Conservation (phyloP, 37 sponge, comb jelly and placozoan species). For the Oopsacas minuta region DNA sequence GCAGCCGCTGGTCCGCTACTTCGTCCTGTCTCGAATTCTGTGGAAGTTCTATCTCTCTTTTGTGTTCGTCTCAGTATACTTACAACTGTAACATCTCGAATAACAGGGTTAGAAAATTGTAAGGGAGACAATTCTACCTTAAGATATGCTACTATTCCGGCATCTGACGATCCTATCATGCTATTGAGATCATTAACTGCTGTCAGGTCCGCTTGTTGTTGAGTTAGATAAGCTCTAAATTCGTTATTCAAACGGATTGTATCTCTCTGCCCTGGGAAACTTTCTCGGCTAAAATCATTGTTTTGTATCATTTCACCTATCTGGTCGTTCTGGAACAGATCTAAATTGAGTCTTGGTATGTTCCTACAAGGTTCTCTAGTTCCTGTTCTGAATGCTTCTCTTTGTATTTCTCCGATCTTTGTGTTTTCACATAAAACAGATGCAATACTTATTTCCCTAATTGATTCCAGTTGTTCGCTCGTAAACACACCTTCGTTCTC, state of each 20-base stretch:
- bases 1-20: not conserved
- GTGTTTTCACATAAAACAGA: conserved; percentile 71
- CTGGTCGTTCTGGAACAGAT: not conserved
- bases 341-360: not conserved
- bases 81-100: not conserved
- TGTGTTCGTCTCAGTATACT: not conserved
- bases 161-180: not conserved
- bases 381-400: conserved; percentile 40
- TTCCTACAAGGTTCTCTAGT: not conserved
- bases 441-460: conserved; percentile 32
- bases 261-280: not conserved
- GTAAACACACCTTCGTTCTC: conserved; percentile 49
- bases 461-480: conserved; percentile 29
- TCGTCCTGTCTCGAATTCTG: not conserved
- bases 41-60: not conserved
- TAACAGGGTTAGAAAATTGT: not conserved
- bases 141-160: not conserved
- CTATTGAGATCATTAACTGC: not conserved
- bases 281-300: not conserved
- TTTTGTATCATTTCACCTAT: not conserved
- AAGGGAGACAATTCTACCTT: not conserved
- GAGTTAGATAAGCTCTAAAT: not conserved
- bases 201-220: conserved; percentile 10
- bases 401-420: conserved; percentile 39
- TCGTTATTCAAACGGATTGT: not conserved